Conservation (phyloP, 2,888 invertebrate species). For the Pseudeuparius sepicola region DNA sequence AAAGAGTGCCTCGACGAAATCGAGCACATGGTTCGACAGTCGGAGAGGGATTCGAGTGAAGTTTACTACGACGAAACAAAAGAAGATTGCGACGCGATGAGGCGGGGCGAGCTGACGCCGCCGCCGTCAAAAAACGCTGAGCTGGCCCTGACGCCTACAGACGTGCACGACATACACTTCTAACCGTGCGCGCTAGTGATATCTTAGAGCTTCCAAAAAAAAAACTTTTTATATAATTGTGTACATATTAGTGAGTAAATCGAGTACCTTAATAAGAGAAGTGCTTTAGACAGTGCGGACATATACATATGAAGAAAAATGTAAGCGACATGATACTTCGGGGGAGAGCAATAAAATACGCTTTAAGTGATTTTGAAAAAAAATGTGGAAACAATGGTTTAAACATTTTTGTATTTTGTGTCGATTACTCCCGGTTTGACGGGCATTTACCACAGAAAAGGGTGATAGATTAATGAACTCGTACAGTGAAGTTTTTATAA, state of each 20-base stretch:
- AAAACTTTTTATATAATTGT: no score
- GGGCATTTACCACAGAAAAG: no score
- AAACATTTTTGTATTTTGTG: no score
- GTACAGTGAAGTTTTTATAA: no score
- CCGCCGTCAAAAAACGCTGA: conserved; percentile 44
- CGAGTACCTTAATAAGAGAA: conserved; percentile 8
- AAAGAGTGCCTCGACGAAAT: conserved; percentile 70
- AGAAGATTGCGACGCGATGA: conserved; percentile 23
- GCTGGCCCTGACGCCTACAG: conserved; percentile 73
- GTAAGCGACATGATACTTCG: conserved; percentile 25
- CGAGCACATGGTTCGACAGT: conserved; percentile 62
- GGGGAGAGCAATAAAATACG: conserved; percentile 41
- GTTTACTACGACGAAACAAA: conserved; percentile 19
- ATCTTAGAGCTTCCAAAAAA: neutral
- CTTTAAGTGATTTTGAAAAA: conserved; percentile 29
- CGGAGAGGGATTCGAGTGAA: conserved; percentile 22
- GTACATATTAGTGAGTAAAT: conserved; percentile 25
- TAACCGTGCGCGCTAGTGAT: conserved; percentile 33
- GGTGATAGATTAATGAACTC: no score
- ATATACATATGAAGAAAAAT: conserved; percentile 23
- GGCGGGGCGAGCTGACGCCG: conserved; percentile 33
- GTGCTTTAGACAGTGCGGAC: conserved; percentile 13
- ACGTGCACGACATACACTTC: conserved; percentile 76
- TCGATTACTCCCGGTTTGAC: no score
- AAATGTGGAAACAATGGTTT: no score